Evolutionary conservation across 2,113 vertebrate species (phyloP), one percentile per base, ranked within the genome.

Genomic region (Otolemur garnettii): DNA sequence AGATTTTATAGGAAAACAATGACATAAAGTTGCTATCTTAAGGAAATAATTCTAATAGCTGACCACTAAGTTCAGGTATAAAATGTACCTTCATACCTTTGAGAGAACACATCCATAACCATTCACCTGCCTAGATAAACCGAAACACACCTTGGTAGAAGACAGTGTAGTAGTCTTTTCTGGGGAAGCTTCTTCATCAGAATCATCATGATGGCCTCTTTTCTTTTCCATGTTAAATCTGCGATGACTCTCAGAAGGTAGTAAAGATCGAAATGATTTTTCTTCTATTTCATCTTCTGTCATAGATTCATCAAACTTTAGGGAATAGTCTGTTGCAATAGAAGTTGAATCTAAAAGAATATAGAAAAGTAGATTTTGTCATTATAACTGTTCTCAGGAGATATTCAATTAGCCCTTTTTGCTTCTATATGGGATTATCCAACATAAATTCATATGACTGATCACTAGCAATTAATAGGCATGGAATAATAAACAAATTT

Each of bases 251-350:
- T 99, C 99, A 33, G 99, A 99, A 4, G 99, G 99, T 30, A 99
- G 97, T 93, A 99, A 98, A 69, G 99, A 99, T 50, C 99, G 99
- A 90, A 99, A 99, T 9, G 99, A 99, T 78, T 98, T 99, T 95
- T 99, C 99, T 90, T 99, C 99, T 75, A 99, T 99, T 96, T 99
- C 99, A 92, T 99, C 99, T 98, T 99, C 99, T 24, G 99, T 99
- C 99, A 99, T 99, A 5, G 99, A 99, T 97, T 99, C 99, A 90
- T 99, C 99, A 97, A 99, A 99, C 98, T 99, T 99, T 50, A 99
- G 97, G 33, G 99, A 99, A 98, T 99, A 99, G 89, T 99, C 99
- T 77, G 99, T 99, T 95, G 98, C 99, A 93, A 99, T 83, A 17
- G 99, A 99, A 50, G 98, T 98, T 0, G 98, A 99, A 97, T 99